Evolutionary conservation across 2,888 invertebrate species (phyloP).

Genomic region (Diarsia rubi): DNA sequence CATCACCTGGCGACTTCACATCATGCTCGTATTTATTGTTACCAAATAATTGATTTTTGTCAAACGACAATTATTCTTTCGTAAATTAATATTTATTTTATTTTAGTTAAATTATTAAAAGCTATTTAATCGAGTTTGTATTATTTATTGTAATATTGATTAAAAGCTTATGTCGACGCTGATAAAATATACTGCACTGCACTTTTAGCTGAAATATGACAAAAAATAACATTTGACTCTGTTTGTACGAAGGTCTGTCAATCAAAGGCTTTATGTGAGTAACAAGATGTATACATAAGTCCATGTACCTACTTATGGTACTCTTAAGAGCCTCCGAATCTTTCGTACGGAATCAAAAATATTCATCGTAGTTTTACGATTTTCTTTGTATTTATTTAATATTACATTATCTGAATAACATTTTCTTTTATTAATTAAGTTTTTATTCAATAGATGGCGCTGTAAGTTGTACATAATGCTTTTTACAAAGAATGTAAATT

Average conservation of each 20-base stretch:
- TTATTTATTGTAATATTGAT: conserved; percentile 55
- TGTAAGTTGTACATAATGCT: conserved; percentile 88
- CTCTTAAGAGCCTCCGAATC: background rate
- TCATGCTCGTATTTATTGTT: conserved; percentile 78
- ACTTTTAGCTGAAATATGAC: conserved; percentile 20
- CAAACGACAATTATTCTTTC: conserved; percentile 59
- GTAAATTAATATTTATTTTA: conserved; percentile 64
- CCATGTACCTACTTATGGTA: background rate
- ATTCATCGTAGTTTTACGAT: background rate
- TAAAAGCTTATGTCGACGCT: conserved; percentile 27
- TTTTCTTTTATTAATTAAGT: conserved; percentile 67
- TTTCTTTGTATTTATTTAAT: conserved; percentile 6
- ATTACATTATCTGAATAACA: conserved; percentile 44
- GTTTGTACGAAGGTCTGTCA: background rate
- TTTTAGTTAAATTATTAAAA: conserved; percentile 59
- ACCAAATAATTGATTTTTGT: conserved; percentile 79
- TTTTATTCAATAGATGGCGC: conserved; percentile 75
- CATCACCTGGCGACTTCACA: conserved; percentile 13
- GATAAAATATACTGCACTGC: conserved; percentile 27
- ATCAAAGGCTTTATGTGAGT: background rate
- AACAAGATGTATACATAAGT: too few relatives aligned
- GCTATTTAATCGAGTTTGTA: conserved; percentile 57
- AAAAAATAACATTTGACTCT: conserved; percentile 15
- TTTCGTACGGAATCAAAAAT: background rate
- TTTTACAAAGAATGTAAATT: conserved; percentile 83